phyloP scores from a whole-genome alignment of 2,888 invertebrate genomes.

The Ditylenchus weischeri region DNA sequence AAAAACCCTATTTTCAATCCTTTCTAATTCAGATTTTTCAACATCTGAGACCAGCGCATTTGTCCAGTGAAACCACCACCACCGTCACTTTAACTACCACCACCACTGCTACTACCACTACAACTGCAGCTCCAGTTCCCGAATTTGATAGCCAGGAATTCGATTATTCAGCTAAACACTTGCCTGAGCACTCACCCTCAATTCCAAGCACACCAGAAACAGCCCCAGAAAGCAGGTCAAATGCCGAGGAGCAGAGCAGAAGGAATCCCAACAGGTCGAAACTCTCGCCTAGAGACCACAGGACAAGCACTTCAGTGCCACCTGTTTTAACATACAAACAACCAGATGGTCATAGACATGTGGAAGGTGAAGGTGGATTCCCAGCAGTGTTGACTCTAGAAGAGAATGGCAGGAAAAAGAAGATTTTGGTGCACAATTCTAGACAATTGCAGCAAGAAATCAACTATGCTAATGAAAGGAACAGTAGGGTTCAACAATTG shows the following conservation, averaged over 20 bases:
- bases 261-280: slow-evolving; percentile 1
- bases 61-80: too few species aligned
- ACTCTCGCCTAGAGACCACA: slow-evolving; percentile 4
- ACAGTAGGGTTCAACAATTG: slow-evolving; percentile 7
- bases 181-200: too few species aligned
- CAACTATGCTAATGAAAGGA: slow-evolving; percentile 18
- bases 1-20: background rate
- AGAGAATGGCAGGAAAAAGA: slow-evolving; percentile 19
- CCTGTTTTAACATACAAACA: background rate
- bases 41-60: too few species aligned
- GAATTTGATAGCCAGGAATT: too few species aligned
- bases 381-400: slow-evolving; percentile 25
- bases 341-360: background rate
- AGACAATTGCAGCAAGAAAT: slow-evolving; percentile 20
- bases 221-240: too few species aligned
- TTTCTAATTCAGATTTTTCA: too few species aligned
- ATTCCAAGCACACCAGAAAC: too few species aligned
- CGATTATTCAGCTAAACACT: too few species aligned
- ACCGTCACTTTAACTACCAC: background rate
- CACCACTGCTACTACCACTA: background rate
- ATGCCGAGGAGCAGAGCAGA: background rate
- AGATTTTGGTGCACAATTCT: slow-evolving; percentile 18
- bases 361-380: slow-evolving; percentile 13
- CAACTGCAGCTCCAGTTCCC: background rate
- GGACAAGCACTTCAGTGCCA: background rate